These are phyloP conservation scores for Ormia ochracea DNA, from an alignment of 2,888 invertebrate genomes.

Conservation along the genomic window DNA sequence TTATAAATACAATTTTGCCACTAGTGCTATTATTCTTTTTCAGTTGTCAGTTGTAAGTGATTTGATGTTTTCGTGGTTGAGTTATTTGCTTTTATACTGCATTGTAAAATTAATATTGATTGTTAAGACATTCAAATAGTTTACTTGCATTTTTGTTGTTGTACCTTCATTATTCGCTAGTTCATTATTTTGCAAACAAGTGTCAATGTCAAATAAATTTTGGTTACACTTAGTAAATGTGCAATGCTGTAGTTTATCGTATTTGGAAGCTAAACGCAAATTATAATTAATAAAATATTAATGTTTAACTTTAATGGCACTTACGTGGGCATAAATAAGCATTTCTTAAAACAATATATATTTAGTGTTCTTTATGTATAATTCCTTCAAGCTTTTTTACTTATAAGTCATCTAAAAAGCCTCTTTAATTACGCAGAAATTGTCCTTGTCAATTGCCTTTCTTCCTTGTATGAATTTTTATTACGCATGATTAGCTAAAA, in stretches of 20 bases:
- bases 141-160: conserved; percentile 1
- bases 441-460: too few relatives aligned
- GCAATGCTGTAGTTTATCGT: conserved; percentile 21
- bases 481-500: too few relatives aligned
- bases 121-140: conserved; percentile 49
- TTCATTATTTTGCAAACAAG: conserved; percentile 34
- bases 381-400: background rate
- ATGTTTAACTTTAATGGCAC: conserved; percentile 43
- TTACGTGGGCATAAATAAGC: conserved; percentile 53
- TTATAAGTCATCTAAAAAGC: background rate
- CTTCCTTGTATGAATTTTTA: too few relatives aligned
- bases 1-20: background rate
- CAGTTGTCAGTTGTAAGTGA: conserved; percentile 38
- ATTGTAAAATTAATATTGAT: conserved; percentile 32
- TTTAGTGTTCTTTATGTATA: conserved; percentile 10
- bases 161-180: background rate
- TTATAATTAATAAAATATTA: conserved; percentile 17
- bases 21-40: conserved; percentile 25
- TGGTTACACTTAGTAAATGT: conserved; percentile 40
- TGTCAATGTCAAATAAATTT: conserved; percentile 60
- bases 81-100: conserved; percentile 47
- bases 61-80: conserved; percentile 44
- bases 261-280: conserved; percentile 39
- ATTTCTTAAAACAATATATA: background rate
- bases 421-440: too few relatives aligned